phyloP scores from a whole-genome alignment of 2,888 invertebrate species.

The Syrista parreyssii region DNA sequence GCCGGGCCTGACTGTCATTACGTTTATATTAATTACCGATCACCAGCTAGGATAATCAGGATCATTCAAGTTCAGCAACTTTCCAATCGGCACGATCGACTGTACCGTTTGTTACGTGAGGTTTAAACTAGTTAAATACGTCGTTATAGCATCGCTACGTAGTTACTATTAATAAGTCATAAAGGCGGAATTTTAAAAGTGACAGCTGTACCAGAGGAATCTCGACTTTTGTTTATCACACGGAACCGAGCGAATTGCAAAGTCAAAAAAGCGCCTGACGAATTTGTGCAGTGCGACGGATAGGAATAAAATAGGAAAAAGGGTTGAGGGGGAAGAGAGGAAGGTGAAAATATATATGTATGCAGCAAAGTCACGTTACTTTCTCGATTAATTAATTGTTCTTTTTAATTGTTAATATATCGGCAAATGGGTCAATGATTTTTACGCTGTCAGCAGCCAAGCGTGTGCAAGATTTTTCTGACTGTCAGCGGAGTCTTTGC shows the following conservation, averaged over 20 bases:
- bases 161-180: background rate
- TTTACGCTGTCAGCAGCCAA: conserved; percentile 1
- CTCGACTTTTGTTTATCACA: background rate
- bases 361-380: background rate
- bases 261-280: background rate
- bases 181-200: background rate
- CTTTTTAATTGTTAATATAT: background rate
- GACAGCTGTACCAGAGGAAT: background rate
- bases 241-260: background rate
- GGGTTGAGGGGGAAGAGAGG: background rate
- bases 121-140: background rate
- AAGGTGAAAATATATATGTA: background rate
- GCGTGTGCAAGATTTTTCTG: background rate
- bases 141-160: background rate
- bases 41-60: background rate
- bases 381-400: conserved; percentile 10
- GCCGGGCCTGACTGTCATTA: background rate
- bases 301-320: background rate
- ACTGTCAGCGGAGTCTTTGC: background rate
- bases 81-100: background rate
- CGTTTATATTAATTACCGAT: too few species aligned
- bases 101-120: background rate
- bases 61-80: background rate
- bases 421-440: conserved; percentile 14
- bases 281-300: background rate